phyloP scores from a whole-genome alignment of 2,888 invertebrate species.

The Watsonalla cultraria region DNA sequence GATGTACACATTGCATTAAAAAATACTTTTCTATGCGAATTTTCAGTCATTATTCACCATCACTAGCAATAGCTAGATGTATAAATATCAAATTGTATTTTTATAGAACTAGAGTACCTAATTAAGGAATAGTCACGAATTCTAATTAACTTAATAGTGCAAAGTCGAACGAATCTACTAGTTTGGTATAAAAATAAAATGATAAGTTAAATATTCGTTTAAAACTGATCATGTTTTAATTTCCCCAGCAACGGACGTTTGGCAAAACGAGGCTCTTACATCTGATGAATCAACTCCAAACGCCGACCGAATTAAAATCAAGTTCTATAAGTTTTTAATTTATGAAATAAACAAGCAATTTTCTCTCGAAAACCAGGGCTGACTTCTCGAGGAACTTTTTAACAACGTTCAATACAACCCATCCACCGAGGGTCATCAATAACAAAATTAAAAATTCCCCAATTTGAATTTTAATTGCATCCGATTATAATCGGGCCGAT shows the following conservation, averaged over 20 bases:
- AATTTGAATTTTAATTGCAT: conserved; percentile 78
- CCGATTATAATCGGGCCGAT: conserved; percentile 72
- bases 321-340: conserved; percentile 23
- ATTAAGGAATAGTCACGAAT: too few relatives aligned
- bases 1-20: too few relatives aligned
- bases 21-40: too few relatives aligned
- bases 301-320: conserved; percentile 5
- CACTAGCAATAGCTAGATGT: too few relatives aligned
- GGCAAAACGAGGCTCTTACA: not conserved
- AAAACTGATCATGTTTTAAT: not conserved
- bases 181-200: too few relatives aligned
- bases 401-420: conserved; percentile 63
- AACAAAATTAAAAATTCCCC: conserved; percentile 76
- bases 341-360: conserved; percentile 57
- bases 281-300: conserved; percentile 9
- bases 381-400: conserved; percentile 59
- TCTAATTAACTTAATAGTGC: too few relatives aligned
- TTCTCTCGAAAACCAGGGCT: conserved; percentile 46
- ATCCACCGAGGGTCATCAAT: conserved; percentile 70
- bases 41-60: too few relatives aligned
- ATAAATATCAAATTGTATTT: too few relatives aligned
- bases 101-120: too few relatives aligned
- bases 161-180: too few relatives aligned
- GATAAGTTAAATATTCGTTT: too few relatives aligned
- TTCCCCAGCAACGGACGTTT: not conserved